These are phyloP conservation scores for Tiphia femorata DNA, from an alignment of 2,888 invertebrate species.

Conservation along the genomic window DNA sequence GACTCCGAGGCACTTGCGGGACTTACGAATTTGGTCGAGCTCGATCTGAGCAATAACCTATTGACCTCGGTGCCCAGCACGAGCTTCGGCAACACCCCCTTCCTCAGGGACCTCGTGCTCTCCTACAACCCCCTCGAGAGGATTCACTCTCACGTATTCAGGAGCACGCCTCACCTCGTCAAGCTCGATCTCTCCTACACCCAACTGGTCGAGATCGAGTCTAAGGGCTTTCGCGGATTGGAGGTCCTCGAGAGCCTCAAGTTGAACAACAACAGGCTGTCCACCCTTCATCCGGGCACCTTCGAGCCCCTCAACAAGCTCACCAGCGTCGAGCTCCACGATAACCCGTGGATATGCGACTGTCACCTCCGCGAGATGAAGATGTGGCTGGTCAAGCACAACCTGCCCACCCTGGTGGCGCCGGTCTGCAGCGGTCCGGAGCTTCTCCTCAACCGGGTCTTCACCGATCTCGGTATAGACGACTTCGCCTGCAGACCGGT, in stretches of 20 bases:
- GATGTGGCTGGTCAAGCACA: slow-evolving; percentile 83
- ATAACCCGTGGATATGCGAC: slow-evolving; percentile 92
- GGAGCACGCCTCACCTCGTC: slow-evolving; percentile 80
- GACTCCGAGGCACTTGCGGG: slow-evolving; percentile 87
- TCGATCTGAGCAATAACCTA: slow-evolving; percentile 88
- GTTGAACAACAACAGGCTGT: slow-evolving; percentile 84
- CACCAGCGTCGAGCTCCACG: slow-evolving; percentile 85
- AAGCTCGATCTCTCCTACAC: slow-evolving; percentile 88
- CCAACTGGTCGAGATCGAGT: slow-evolving; percentile 82
- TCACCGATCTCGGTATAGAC: slow-evolving; percentile 82
- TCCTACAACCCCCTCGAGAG: slow-evolving; percentile 86
- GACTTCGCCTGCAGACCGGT: slow-evolving; percentile 91
- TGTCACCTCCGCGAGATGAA: slow-evolving; percentile 86
- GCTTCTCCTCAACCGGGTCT: slow-evolving; percentile 78
- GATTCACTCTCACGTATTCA: slow-evolving; percentile 82
- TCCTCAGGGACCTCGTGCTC: slow-evolving; percentile 84
- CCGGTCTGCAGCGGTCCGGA: slow-evolving; percentile 83
- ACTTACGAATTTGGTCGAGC: slow-evolving; percentile 89
- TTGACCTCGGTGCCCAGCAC: slow-evolving; percentile 84
- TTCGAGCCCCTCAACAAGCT: slow-evolving; percentile 81
- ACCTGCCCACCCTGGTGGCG: slow-evolving; percentile 82
- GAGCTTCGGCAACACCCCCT: slow-evolving; percentile 84
- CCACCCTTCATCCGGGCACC: slow-evolving; percentile 79
- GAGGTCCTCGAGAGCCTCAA: slow-evolving; percentile 83
- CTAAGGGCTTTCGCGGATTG: slow-evolving; percentile 83